A percentile compares a stretch with the other conserved stretches of the same genome.
These are phyloP conservation scores for Camelus dromedarius DNA, from an alignment of 2,113 vertebrate genomes.

Conservation along the genomic window DNA sequence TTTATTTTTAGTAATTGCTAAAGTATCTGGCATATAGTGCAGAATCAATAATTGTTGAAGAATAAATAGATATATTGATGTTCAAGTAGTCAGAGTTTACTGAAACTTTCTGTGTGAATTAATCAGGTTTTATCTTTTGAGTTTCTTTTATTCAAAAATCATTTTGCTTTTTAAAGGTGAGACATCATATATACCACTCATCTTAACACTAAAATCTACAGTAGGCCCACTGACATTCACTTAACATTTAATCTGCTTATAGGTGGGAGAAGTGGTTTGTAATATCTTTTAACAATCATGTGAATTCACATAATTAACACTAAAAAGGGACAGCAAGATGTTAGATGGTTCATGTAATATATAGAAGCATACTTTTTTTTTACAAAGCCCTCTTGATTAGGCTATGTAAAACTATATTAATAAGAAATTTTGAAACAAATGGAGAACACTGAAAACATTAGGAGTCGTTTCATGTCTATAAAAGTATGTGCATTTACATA, in stretches of 20 bases:
- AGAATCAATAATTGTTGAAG: not conserved
- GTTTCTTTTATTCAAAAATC: not conserved
- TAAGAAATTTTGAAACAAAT: not conserved
- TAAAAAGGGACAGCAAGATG: not conserved
- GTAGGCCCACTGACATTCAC: not conserved
- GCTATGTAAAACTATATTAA: not conserved
- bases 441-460: not conserved
- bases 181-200: not conserved
- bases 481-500: not conserved
- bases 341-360: not conserved
- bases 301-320: not conserved
- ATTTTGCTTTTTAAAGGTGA: not conserved
- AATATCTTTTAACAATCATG: not conserved
- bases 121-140: not conserved
- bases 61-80: not conserved
- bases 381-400: not conserved
- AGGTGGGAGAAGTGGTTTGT: not conserved
- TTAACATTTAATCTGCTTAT: not conserved
- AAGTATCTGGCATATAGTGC: not conserved
- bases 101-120: not conserved
- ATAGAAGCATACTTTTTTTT: not conserved
- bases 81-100: not conserved
- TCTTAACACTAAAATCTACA: not conserved
- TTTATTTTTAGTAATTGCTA: not conserved
- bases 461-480: not conserved